A percentile compares a stretch with the other conserved stretches of the same genome.
Evolutionary conservation across 2,113 vertebrate species (phyloP).

Genomic region (Gymnarchus niloticus): DNA sequence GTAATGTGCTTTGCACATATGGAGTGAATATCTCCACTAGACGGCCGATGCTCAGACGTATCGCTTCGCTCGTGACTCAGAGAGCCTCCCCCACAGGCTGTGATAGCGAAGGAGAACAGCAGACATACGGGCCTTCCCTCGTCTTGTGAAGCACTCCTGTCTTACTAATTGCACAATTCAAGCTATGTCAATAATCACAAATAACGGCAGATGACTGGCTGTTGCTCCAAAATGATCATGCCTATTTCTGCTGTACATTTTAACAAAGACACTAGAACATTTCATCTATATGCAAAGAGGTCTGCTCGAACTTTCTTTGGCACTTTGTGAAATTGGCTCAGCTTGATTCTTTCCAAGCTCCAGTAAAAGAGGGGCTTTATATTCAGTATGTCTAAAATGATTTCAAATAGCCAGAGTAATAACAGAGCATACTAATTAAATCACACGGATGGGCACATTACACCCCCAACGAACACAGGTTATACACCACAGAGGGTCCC

Average conservation of each 20-base stretch:
- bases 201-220: conserved; percentile 24
- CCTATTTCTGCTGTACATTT: conserved; percentile 31
- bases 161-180: conserved; percentile 20
- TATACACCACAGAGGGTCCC: conserved; percentile 51
- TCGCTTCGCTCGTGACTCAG: too few relatives aligned
- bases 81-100: background rate
- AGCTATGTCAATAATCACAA: conserved; percentile 11
- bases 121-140: conserved; percentile 1
- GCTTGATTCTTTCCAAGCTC: background rate
- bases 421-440: conserved; percentile 30
- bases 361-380: background rate
- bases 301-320: background rate
- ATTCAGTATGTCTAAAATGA: background rate
- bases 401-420: conserved; percentile 23
- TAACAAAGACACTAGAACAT: conserved; percentile 45
- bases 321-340: background rate
- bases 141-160: background rate
- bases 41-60: background rate
- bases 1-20: too few relatives aligned
- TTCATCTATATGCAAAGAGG: conserved; percentile 40
- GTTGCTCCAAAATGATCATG: conserved; percentile 27
- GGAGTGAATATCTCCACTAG: background rate
- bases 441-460: conserved; percentile 18
- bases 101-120: background rate
- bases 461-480: conserved; percentile 7